Percentiles rank a stretch among this genome's conserved stretches.
phyloP scores from a whole-genome alignment of 2,113 vertebrate genomes.

The Trematomus loennbergii region DNA sequence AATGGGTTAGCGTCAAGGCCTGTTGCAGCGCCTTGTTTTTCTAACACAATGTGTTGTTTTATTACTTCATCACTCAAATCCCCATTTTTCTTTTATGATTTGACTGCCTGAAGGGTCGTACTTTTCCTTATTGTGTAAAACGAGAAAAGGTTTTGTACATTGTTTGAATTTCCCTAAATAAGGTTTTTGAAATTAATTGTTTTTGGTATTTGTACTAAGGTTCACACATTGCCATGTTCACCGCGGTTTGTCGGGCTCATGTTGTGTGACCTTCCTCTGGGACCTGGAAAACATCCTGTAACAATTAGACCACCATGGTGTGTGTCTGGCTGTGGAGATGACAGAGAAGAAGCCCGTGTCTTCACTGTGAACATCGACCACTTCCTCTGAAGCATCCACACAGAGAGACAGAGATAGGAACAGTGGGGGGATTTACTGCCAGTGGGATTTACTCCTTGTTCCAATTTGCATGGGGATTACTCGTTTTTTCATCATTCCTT shows the following conservation, averaged over 20 bases:
- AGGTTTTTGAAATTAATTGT: neutral
- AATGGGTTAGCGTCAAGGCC: too few relatives aligned
- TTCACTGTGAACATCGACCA: constrained; percentile 57
- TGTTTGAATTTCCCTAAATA: neutral
- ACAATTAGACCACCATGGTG: constrained; percentile 58
- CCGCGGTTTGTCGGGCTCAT: constrained; percentile 6
- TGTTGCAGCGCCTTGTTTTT: too few relatives aligned
- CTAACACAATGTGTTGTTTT: too few relatives aligned
- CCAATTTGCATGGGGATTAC: constrained; percentile 77
- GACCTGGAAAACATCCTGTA: constrained; percentile 47
- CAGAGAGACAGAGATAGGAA: constrained; percentile 33
- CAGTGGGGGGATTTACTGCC: constrained; percentile 57
- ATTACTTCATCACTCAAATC: too few relatives aligned
- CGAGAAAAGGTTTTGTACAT: neutral
- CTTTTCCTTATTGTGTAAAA: neutral
- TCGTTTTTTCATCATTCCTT: constrained; percentile 69
- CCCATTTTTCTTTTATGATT: too few relatives aligned
- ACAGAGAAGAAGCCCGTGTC: constrained; percentile 35
- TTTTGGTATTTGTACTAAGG: neutral
- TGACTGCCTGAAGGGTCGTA: too few relatives aligned
- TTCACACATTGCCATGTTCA: neutral
- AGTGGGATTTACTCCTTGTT: constrained; percentile 72
- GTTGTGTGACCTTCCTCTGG: constrained; percentile 43
- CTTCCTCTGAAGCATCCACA: constrained; percentile 58
- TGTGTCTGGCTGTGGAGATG: constrained; percentile 52